Evolutionary conservation across 1,140 invertebrate species (phyloP).

Genomic region (Eufriesea mexicana): DNA sequence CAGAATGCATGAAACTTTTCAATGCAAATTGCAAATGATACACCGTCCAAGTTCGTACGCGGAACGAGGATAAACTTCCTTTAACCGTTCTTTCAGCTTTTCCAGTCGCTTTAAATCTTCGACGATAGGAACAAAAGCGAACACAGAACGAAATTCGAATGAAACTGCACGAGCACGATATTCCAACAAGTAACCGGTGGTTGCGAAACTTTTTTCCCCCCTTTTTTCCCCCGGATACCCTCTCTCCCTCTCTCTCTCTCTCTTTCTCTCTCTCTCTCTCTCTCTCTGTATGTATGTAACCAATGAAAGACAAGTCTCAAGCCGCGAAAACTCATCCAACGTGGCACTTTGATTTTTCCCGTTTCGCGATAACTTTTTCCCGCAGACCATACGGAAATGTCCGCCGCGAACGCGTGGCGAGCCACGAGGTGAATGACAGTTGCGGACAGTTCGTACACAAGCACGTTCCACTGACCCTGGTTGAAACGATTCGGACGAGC

Average conservation of each 20-base stretch:
- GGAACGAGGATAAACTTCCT: constrained; percentile 9
- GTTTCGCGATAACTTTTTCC: constrained; percentile 28
- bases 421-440: constrained; percentile 68
- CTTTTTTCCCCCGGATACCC: not conserved
- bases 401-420: constrained; percentile 31
- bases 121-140: not conserved
- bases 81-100: not conserved
- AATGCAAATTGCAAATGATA: constrained; percentile 26
- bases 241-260: not conserved
- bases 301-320: not conserved
- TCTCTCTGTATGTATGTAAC: no score
- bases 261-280: not conserved
- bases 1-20: constrained; percentile 29
- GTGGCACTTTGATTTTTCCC: constrained; percentile 20
- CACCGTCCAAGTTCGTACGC: not conserved
- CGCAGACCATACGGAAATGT: constrained; percentile 47
- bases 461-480: constrained; percentile 71
- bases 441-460: constrained; percentile 68
- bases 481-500: constrained; percentile 63
- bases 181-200: not conserved
- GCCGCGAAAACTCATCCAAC: constrained; percentile 30
- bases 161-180: not conserved
- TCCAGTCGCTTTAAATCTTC: not conserved
- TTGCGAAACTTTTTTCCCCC: not conserved
- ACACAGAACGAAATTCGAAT: not conserved